Conservation (phyloP, 2,797 vertebrate species). For the Alauda arvensis region DNA sequence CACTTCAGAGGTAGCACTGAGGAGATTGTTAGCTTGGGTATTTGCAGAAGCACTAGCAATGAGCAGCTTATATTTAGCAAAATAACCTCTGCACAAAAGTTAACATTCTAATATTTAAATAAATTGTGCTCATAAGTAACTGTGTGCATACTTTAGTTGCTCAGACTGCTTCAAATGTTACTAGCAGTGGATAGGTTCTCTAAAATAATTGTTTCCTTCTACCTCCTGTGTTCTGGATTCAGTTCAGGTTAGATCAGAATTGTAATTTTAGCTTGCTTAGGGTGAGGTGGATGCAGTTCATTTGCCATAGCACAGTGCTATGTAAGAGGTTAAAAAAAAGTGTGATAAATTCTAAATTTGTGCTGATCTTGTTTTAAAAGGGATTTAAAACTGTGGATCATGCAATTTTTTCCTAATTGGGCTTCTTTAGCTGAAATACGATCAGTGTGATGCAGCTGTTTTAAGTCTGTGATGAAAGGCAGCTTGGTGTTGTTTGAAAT, state of each 20-base stretch:
- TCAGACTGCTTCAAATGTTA: not conserved
- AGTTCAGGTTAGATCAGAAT: not conserved
- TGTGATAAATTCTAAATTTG: not conserved
- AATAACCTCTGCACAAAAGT: not conserved
- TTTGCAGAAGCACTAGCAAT: not conserved
- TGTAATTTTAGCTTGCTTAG: not conserved
- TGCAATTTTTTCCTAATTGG: not conserved
- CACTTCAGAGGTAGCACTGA: not conserved
- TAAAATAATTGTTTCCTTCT: not conserved
- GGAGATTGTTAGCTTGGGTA: not conserved
- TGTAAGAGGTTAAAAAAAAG: not conserved
- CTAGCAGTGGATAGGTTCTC: not conserved
- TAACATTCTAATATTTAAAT: not conserved
- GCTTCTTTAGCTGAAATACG: not conserved
- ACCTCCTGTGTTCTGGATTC: not conserved
- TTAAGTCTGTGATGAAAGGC: constrained; percentile 2
- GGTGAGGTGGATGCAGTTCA: not conserved
- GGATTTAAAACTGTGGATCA: not conserved
- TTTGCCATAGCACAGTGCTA: not conserved
- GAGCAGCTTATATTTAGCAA: not conserved
- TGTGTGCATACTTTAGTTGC: not conserved
- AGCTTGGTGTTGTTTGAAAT: not conserved
- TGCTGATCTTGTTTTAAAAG: constrained; percentile 1
- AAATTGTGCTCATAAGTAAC: not conserved
- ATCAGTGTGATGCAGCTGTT: constrained; percentile 1